Evolutionary conservation across 2,797 vertebrate species (phyloP).

Genomic region (Dryobates pubescens): DNA sequence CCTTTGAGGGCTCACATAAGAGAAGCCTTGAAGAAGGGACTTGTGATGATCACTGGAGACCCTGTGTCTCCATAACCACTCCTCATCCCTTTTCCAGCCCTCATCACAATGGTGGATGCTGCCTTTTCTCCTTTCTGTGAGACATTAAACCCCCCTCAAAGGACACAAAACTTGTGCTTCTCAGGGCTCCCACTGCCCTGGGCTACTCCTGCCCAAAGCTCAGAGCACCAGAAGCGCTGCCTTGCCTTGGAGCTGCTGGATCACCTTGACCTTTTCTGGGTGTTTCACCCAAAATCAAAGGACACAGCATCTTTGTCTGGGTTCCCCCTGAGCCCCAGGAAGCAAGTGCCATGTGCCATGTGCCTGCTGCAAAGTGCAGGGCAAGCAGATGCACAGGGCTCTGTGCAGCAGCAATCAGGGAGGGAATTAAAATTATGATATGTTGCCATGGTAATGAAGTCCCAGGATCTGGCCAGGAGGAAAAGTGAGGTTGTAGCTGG

Average conservation of each 20-base stretch:
- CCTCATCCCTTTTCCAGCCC: neutral
- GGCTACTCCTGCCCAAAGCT: neutral
- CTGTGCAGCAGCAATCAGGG: slow-evolving; percentile 40
- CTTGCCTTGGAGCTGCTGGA: neutral
- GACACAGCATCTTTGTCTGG: neutral
- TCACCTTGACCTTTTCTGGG: neutral
- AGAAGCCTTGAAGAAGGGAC: neutral
- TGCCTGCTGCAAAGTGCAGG: neutral
- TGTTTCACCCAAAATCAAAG: neutral
- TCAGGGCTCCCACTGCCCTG: neutral
- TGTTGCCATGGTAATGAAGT: slow-evolving; percentile 72
- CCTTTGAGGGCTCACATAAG: neutral
- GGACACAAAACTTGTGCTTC: accelerated
- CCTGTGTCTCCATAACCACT: neutral
- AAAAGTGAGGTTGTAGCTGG: slow-evolving; percentile 61
- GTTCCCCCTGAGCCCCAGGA: neutral
- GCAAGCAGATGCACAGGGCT: slow-evolving; percentile 22
- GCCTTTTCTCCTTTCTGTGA: neutral
- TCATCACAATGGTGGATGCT: neutral
- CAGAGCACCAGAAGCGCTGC: neutral
- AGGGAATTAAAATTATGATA: slow-evolving; percentile 68
- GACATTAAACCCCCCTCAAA: neutral
- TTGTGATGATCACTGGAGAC: neutral
- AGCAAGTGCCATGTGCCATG: neutral
- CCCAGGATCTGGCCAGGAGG: slow-evolving; percentile 64